Conservation (phyloP, 1,140 invertebrate genomes). For the Rhynchophorus ferrugineus region DNA sequence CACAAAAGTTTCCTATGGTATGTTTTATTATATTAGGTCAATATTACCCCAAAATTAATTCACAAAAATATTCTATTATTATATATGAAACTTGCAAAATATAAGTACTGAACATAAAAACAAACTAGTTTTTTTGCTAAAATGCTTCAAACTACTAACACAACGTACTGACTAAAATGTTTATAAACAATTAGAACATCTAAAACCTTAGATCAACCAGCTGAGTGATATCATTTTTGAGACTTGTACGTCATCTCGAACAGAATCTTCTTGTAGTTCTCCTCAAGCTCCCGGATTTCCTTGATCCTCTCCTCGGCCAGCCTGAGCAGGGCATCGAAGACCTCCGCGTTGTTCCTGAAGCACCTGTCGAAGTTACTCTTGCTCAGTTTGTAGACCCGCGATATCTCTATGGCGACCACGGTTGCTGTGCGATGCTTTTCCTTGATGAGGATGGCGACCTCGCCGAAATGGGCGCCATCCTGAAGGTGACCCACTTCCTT, state of each 20-base stretch:
- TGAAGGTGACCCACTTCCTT: constrained; percentile 42
- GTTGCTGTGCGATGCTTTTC: constrained; percentile 45
- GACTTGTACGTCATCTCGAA: constrained; percentile 19
- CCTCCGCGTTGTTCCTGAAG: constrained; percentile 21
- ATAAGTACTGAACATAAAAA: no score
- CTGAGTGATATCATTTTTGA: no score
- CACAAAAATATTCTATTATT: no score
- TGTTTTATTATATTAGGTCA: no score
- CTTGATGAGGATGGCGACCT: constrained; percentile 43
- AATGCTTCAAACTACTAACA: no score
- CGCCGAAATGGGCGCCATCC: constrained; percentile 37
- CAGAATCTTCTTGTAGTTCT: constrained; percentile 25
- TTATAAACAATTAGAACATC: no score
- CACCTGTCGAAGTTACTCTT: constrained; percentile 40
- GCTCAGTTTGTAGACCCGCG: constrained; percentile 45
- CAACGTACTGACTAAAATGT: no score
- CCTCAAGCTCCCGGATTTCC: constrained; percentile 25
- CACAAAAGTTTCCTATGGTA: no score
- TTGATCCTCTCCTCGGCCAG: constrained; percentile 25
- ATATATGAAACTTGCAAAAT: no score
- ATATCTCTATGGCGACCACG: constrained; percentile 49
- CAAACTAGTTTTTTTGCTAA: no score
- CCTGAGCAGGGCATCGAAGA: constrained; percentile 24
- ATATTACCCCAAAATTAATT: no score
- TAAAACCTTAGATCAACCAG: no score